Conservation (phyloP, 2,888 invertebrate species). For the Lasius platythorax region DNA sequence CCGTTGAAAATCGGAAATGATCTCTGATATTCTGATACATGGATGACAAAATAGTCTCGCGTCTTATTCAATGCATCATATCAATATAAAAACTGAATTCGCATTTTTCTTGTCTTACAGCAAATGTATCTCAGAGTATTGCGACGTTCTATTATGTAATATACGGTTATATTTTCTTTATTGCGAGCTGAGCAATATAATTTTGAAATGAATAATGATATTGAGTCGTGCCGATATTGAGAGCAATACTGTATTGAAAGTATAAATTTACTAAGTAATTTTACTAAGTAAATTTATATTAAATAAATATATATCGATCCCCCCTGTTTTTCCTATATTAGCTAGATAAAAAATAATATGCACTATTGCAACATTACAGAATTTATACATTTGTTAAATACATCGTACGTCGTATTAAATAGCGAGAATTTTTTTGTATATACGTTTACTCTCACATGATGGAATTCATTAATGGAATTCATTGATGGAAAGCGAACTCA, state of each 20-base stretch:
- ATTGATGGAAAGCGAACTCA: background rate
- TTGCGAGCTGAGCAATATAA: background rate
- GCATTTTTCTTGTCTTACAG: background rate
- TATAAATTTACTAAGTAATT: background rate
- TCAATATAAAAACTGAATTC: constrained; percentile 41
- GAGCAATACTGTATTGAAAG: background rate
- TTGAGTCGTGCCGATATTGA: background rate
- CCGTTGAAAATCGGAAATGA: background rate
- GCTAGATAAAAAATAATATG: background rate
- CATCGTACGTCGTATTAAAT: background rate
- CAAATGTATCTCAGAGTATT: background rate
- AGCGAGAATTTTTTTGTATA: background rate
- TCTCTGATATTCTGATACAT: constrained; percentile 16
- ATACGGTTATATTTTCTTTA: constrained; percentile 1
- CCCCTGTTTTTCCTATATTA: background rate
- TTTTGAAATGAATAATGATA: constrained; percentile 5
- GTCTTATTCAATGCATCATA: constrained; percentile 40
- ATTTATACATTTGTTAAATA: background rate
- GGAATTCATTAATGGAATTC: background rate
- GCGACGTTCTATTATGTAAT: constrained; percentile 27
- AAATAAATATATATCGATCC: too few relatives aligned
- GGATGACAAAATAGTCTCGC: background rate
- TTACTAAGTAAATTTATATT: background rate
- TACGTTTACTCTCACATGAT: background rate
- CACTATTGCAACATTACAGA: background rate